phyloP scores from a whole-genome alignment of 2,113 vertebrate species.

The Choloepus hoffmanni region DNA sequence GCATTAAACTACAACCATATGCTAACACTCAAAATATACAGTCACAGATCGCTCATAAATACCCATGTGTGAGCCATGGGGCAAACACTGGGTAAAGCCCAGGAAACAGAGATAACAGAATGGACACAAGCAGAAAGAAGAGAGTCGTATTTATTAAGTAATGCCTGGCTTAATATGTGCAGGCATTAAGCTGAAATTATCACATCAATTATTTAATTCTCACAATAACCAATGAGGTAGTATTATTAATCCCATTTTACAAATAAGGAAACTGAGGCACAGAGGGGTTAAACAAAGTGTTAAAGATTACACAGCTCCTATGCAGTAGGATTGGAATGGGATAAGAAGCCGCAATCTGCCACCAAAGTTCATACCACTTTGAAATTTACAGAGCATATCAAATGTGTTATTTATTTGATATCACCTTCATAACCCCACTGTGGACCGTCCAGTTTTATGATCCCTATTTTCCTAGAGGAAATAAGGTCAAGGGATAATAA shows the following conservation, averaged over 20 bases:
- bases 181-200: background rate
- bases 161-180: background rate
- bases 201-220: background rate
- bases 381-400: background rate
- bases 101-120: conserved; percentile 3
- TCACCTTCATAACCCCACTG: background rate
- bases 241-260: background rate
- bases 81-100: background rate
- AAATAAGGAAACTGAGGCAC: background rate
- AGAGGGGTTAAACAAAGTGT: background rate
- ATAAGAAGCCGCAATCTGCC: background rate
- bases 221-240: background rate
- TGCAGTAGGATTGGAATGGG: background rate
- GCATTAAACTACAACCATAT: background rate
- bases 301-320: background rate
- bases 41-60: background rate
- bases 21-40: background rate
- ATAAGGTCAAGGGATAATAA: background rate
- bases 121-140: background rate
- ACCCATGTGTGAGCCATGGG: background rate
- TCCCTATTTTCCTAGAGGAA: background rate
- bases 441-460: background rate
- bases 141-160: background rate
- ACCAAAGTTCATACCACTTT: background rate
- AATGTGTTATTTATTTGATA: background rate